phyloP scores from a whole-genome alignment of 2,797 vertebrate genomes.

The Gymnothorax javanicus region DNA sequence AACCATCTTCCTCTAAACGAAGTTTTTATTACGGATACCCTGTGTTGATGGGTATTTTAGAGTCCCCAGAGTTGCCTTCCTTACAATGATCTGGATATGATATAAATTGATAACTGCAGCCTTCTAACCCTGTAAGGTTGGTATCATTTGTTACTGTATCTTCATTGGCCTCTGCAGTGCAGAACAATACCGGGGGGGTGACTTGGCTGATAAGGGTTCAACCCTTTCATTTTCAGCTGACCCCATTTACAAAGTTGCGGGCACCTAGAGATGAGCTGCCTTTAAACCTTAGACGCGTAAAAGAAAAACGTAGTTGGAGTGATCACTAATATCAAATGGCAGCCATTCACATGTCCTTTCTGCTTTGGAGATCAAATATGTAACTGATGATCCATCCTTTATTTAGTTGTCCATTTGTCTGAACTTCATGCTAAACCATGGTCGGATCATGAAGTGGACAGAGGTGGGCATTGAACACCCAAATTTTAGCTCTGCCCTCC shows the following conservation, averaged over 20 bases:
- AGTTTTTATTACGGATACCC: neutral
- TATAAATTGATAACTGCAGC: neutral
- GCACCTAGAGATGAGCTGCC: neutral
- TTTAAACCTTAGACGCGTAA: neutral
- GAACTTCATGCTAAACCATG: no score
- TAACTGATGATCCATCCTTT: neutral
- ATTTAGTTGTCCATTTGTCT: neutral
- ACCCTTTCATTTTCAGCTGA: neutral
- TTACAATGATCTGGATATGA: slow-evolving; percentile 8
- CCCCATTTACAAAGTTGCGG: neutral
- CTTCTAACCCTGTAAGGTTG: neutral
- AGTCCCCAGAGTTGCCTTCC: neutral
- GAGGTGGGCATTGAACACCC: no score
- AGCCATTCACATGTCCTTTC: neutral
- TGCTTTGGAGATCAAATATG: neutral
- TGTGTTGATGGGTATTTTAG: neutral
- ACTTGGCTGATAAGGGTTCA: neutral
- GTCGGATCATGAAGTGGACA: no score
- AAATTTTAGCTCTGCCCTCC: no score
- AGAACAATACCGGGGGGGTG: neutral
- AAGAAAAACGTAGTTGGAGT: neutral
- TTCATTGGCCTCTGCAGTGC: neutral
- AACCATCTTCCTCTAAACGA: neutral
- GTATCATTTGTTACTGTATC: neutral
- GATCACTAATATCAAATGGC: neutral